Evolutionary conservation across 2,797 vertebrate genomes (phyloP).

Genomic region (Sebastes nivosus): DNA sequence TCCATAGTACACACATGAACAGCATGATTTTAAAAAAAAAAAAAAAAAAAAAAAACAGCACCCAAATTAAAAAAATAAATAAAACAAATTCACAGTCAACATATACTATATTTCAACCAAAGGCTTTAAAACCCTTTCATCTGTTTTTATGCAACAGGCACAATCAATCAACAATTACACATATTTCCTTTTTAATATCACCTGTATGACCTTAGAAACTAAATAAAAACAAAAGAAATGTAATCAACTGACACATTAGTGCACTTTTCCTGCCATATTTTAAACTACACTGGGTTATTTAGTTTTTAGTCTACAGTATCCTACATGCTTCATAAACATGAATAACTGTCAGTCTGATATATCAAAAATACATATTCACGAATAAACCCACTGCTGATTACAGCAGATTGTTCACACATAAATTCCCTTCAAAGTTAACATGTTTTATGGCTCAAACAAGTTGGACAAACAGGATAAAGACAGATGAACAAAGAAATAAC

Average conservation of each 20-base stretch:
- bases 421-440: neutral
- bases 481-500: neutral
- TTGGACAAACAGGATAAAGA: neutral
- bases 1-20: neutral
- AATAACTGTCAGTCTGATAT: slow-evolving; percentile 4
- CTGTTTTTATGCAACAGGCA: slow-evolving; percentile 25
- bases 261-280: slow-evolving; percentile 15
- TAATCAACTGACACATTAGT: slow-evolving; percentile 12
- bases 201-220: neutral
- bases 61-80: neutral
- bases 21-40: neutral
- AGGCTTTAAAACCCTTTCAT: neutral
- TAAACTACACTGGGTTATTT: slow-evolving; percentile 3
- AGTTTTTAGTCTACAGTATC: slow-evolving; percentile 3
- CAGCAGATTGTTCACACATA: neutral
- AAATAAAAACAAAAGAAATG: neutral
- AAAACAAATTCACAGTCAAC: neutral
- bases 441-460: slow-evolving; percentile 47
- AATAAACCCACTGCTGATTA: slow-evolving; percentile 5
- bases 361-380: slow-evolving; percentile 24
- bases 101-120: slow-evolving; percentile 5
- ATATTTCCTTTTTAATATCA: slow-evolving; percentile 3
- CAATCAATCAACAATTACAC: slow-evolving; percentile 7
- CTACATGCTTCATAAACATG: slow-evolving; percentile 27
- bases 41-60: neutral